phyloP scores from a whole-genome alignment of 2,888 invertebrate genomes.

The Conomelus anceps region DNA sequence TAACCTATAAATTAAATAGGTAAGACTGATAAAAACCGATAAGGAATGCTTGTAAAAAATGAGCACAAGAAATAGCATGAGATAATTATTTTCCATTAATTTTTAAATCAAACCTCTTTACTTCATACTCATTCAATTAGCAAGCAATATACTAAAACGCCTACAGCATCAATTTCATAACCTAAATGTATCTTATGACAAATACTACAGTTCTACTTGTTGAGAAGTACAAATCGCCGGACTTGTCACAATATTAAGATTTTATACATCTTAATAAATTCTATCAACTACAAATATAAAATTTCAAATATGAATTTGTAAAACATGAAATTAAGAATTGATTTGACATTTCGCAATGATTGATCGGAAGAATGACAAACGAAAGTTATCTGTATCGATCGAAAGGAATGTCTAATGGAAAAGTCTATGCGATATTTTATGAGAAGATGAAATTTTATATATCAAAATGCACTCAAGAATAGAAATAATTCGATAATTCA shows the following conservation, averaged over 20 bases:
- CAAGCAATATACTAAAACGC: too few species aligned
- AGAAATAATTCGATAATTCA: not conserved
- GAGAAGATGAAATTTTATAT: not conserved
- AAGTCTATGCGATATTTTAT: not conserved
- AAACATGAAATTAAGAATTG: not conserved
- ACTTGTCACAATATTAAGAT: not conserved
- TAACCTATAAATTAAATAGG: too few species aligned
- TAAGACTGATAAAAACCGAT: too few species aligned
- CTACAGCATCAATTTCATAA: not conserved
- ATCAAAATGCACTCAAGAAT: not conserved
- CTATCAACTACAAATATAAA: not conserved
- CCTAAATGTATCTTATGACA: not conserved
- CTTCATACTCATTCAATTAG: too few species aligned
- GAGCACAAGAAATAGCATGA: too few species aligned
- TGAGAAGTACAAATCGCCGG: not conserved
- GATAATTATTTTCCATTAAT: too few species aligned
- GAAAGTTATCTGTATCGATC: not conserved
- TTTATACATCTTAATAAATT: not conserved
- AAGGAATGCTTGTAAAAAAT: too few species aligned
- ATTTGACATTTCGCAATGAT: not conserved
- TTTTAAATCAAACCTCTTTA: too few species aligned
- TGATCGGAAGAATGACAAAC: not conserved
- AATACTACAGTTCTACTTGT: not conserved
- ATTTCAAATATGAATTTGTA: not conserved
- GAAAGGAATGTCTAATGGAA: not conserved